phyloP scores from a whole-genome alignment of 2,113 vertebrate species.

The Perca schrenkii region DNA sequence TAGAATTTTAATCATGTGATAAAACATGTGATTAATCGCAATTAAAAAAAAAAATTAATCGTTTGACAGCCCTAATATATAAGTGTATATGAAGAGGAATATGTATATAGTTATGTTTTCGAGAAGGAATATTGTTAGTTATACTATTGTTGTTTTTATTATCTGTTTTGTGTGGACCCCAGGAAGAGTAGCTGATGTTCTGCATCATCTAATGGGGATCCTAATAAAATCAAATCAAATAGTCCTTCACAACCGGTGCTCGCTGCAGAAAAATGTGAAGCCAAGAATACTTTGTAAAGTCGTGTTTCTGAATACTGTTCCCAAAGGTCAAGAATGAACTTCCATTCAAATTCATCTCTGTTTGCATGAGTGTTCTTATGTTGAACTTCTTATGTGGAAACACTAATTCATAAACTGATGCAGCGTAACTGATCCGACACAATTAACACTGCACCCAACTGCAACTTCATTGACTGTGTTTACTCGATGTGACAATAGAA shows the following conservation, averaged over 20 bases:
- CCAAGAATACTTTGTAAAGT: not conserved
- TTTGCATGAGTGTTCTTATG: not conserved
- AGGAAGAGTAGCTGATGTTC: not conserved
- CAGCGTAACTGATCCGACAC: conserved; percentile 2
- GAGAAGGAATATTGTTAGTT: no score
- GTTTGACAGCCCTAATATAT: no score
- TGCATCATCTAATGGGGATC: not conserved
- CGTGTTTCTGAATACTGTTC: not conserved
- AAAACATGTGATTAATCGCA: no score
- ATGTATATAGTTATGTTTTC: no score
- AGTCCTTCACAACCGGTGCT: no score
- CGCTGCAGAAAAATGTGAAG: not conserved
- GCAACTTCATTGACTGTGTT: not conserved
- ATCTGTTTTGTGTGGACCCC: not conserved
- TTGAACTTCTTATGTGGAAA: not conserved
- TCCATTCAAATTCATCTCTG: not conserved
- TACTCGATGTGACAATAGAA: not conserved
- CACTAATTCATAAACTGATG: not conserved
- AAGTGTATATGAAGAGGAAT: no score
- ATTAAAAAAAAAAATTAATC: no score
- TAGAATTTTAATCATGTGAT: no score
- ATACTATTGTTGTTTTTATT: no score
- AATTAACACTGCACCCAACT: not conserved
- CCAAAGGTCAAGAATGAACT: not conserved
- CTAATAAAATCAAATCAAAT: not conserved